Conservation (phyloP, 2,888 invertebrate species). For the Cosmia pyralina region DNA sequence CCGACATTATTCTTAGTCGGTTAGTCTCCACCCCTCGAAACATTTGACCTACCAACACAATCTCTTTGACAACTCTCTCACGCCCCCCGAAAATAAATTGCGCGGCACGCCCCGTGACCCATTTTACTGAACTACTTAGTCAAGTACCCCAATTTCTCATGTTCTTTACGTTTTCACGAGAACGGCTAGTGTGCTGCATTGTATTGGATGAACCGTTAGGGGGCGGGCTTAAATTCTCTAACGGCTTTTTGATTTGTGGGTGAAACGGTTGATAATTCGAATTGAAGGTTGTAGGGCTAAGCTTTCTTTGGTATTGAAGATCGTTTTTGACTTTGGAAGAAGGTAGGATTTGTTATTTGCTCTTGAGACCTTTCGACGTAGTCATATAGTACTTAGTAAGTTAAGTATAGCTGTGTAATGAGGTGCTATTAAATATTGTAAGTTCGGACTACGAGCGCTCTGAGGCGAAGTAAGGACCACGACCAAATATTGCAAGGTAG, state of each 20-base stretch:
- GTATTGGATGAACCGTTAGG: background rate
- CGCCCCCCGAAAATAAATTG: constrained; percentile 27
- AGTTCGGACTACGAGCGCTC: too few species aligned
- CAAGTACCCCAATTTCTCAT: background rate
- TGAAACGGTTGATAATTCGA: too few species aligned
- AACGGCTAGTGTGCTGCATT: background rate
- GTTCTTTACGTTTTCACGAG: background rate
- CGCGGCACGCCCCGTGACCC: constrained; percentile 4
- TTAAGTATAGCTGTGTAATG: background rate
- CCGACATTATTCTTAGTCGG: background rate
- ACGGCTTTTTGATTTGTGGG: background rate
- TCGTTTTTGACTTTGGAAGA: background rate
- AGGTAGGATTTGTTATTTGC: background rate
- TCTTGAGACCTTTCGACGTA: background rate
- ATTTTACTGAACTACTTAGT: constrained; percentile 5
- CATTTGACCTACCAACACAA: background rate
- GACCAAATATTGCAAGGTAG: background rate
- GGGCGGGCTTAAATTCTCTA: constrained; percentile 1
- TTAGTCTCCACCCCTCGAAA: background rate
- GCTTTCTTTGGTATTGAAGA: background rate
- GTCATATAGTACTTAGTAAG: background rate
- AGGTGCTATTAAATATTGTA: too few species aligned
- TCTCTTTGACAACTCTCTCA: background rate
- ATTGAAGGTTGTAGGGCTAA: background rate
- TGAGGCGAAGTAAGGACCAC: too few species aligned